A percentile compares a stretch with the other conserved stretches of the same genome.
phyloP scores from a whole-genome alignment of 2,888 invertebrate species.

The Leptopilina drosophilae region DNA sequence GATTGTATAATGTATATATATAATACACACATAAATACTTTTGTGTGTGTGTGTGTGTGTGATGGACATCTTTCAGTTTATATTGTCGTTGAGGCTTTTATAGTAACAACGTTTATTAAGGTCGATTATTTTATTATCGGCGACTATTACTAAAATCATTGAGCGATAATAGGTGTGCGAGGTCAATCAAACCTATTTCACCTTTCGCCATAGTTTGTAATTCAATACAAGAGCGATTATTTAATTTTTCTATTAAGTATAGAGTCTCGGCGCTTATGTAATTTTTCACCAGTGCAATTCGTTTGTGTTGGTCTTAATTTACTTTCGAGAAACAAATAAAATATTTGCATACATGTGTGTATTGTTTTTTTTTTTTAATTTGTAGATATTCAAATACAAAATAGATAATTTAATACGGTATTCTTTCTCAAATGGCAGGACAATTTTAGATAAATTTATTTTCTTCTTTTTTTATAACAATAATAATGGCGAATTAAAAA shows the following conservation, averaged over 20 bases:
- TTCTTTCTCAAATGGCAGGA: too few relatives aligned
- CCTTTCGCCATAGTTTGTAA: conserved; percentile 23
- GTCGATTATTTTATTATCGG: conserved; percentile 22
- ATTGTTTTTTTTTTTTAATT: too few relatives aligned
- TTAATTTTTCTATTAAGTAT: background rate
- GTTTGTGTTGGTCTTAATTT: too few relatives aligned
- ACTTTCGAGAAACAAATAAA: background rate
- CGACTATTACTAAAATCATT: background rate
- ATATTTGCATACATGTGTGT: too few relatives aligned
- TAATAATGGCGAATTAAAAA: too few relatives aligned
- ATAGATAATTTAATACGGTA: too few relatives aligned
- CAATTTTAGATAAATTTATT: too few relatives aligned
- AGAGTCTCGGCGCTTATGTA: background rate
- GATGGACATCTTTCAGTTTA: conserved; percentile 9
- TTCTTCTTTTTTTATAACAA: too few relatives aligned
- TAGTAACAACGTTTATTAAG: conserved; percentile 4
- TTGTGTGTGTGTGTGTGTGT: background rate
- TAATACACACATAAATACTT: too few relatives aligned
- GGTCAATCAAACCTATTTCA: conserved; percentile 21
- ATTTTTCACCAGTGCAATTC: background rate
- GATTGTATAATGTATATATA: background rate
- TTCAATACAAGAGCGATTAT: conserved; percentile 14
- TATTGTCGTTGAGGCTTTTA: background rate
- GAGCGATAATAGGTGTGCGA: conserved; percentile 12
- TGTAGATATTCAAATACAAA: too few relatives aligned